Percentiles rank a stretch among this genome's conserved stretches.
These are phyloP conservation scores for Micromys minutus DNA, from an alignment of 2,113 vertebrate species.

Conservation along the genomic window DNA sequence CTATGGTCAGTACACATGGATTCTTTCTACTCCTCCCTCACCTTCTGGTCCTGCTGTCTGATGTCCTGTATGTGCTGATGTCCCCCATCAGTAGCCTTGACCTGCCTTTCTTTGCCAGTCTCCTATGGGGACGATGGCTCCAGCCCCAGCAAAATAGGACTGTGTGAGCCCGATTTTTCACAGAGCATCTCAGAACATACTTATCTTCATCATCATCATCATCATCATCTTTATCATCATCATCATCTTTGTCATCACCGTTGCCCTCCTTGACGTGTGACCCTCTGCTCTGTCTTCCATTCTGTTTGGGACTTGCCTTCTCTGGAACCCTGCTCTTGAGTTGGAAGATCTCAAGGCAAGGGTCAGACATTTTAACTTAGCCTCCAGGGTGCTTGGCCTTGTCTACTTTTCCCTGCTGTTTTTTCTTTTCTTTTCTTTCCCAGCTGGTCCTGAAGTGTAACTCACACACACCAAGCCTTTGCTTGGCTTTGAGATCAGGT, in stretches of 20 bases:
- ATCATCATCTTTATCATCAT: too few relatives aligned
- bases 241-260: fast-evolving
- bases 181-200: not conserved
- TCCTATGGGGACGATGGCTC: fast-evolving
- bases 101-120: not conserved
- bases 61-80: not conserved
- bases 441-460: not conserved
- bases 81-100: not conserved
- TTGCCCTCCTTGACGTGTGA: not conserved
- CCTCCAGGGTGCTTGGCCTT: not conserved
- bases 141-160: fast-evolving
- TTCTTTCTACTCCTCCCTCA: not conserved
- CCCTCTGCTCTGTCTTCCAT: not conserved
- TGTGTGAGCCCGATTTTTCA: not conserved
- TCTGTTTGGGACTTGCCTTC: not conserved
- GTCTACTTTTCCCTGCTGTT: not conserved
- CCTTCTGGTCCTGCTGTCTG: not conserved
- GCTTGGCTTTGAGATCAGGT: not conserved
- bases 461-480: not conserved
- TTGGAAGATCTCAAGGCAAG: not conserved
- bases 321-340: not conserved
- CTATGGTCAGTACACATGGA: not conserved
- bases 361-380: not conserved
- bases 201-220: fast-evolving
- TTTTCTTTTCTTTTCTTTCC: not conserved